Base-by-base conservation (phyloP, 2,888 invertebrate genomes). In the Parnassius mnemosyne region DNA sequence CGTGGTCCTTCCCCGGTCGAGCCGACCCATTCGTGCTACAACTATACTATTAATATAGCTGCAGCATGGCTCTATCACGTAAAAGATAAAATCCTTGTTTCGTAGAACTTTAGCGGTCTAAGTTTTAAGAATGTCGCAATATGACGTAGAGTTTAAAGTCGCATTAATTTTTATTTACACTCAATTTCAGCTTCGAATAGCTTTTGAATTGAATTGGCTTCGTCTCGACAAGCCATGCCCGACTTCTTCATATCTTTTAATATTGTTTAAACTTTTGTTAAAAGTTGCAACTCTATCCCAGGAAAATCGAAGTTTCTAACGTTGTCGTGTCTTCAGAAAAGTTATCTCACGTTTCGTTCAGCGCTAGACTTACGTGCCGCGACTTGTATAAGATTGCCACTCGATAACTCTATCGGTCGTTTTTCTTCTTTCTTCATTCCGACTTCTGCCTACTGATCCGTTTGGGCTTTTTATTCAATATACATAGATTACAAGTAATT, bases 121-220 rank as follows among this genome's bases (percentile, higher is more conserved):
- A 25, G 25, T 3, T 25, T 25, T 5, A 25, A 25, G 7, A 43
- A 3, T 10, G 9, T 10, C 10, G 47, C 43, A 50, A 57, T 42
- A 51, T 50, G 20, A 51, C 9, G 47, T 47, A 53, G 11, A 43
- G 20, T 57, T 12, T 60, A 16, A 41, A 42, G 3, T 49, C 55
- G 51, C 50, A 50, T 44, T 16, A 20, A 60, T 51, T 61, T 56
- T 44, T 41, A 25, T 42, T 44, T 60, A 60, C 51, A 61, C 44
- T 44, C 55, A 56, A 61, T 61, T 61, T 61, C 51, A 61, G 44
- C 55, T 61, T 61, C 44, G 60, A 55, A 61, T 61, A 55, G 55
- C 60, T 61, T 61, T 55, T 51, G 55, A 34, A 61, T 61, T 61
- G 60, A 61, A 61, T 60, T 60, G 42, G 34, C 53, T 16, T 53